These are phyloP conservation scores for Agrilus cyanescens DNA, from an alignment of 2,888 invertebrate genomes.

Conservation along the genomic window DNA sequence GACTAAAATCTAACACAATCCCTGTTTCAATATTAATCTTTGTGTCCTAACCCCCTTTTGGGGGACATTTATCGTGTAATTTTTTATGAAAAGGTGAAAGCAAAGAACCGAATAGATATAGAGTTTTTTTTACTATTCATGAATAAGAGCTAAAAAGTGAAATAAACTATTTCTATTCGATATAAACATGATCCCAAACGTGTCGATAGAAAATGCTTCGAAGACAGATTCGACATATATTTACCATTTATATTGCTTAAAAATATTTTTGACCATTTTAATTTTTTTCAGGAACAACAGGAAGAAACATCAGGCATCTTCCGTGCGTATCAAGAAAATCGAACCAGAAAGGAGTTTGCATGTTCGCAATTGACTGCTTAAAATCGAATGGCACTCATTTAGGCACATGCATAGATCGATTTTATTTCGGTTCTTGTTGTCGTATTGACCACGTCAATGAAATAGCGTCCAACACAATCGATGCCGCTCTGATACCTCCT, in stretches of 20 bases:
- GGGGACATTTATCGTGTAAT: too few species aligned
- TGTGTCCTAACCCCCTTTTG: too few species aligned
- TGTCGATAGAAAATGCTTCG: too few species aligned
- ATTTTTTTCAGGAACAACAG: conserved; percentile 57
- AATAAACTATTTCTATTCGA: too few species aligned
- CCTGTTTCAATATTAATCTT: too few species aligned
- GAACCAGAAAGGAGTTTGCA: conserved; percentile 73
- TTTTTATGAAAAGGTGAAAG: too few species aligned
- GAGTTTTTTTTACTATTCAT: too few species aligned
- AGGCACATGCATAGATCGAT: conserved; percentile 85
- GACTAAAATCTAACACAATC: too few species aligned
- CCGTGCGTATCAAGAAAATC: conserved; percentile 75
- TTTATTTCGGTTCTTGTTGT: conserved; percentile 89
- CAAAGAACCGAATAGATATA: too few species aligned
- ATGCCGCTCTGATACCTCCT: conserved; percentile 43
- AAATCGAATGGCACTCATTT: conserved; percentile 84
- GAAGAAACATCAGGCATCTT: conserved; percentile 79
- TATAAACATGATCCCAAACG: too few species aligned
- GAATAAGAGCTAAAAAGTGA: too few species aligned
- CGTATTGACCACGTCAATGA: conserved; percentile 54
- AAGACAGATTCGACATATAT: too few species aligned
- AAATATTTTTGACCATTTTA: conserved; percentile 12
- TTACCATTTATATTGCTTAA: background rate
- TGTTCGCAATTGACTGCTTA: conserved; percentile 89
- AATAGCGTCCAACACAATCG: conserved; percentile 50